Evolutionary conservation across 2,113 vertebrate genomes (phyloP).

Genomic region (Myiagra hebetior): DNA sequence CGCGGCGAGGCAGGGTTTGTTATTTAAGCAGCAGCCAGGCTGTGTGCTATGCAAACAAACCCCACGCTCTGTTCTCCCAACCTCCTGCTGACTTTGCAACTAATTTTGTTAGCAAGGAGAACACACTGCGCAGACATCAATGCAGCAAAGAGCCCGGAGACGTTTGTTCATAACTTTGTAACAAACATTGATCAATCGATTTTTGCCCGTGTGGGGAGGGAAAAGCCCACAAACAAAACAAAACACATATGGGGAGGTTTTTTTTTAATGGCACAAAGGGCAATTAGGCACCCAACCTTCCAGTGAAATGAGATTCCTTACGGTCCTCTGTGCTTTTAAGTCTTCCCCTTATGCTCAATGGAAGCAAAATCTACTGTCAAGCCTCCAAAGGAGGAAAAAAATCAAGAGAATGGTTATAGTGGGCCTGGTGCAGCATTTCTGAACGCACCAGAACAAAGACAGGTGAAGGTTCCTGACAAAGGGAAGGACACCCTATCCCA

Average conservation of each 20-base stretch:
- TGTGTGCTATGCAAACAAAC: constrained; percentile 42
- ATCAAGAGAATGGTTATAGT: not conserved
- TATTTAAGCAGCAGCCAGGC: constrained; percentile 20
- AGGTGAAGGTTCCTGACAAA: not conserved
- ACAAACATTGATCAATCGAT: constrained; percentile 57
- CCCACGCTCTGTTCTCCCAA: constrained; percentile 2
- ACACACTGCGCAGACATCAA: constrained; percentile 14
- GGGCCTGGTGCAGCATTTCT: not conserved
- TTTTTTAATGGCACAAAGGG: constrained; percentile 38
- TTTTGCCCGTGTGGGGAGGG: not conserved
- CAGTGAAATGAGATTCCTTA: not conserved
- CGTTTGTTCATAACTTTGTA: constrained; percentile 44
- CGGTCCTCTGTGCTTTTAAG: not conserved
- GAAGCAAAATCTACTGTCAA: not conserved
- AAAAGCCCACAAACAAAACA: constrained; percentile 4
- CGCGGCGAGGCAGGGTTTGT: not conserved
- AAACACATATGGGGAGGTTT: not conserved
- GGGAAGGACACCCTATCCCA: not conserved
- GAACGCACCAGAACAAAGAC: not conserved
- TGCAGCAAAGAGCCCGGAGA: not conserved
- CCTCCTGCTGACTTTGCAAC: constrained; percentile 58
- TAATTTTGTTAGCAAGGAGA: constrained; percentile 40
- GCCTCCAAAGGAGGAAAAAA: not conserved
- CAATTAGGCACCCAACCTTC: constrained; percentile 37
- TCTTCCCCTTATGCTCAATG: not conserved